phyloP scores from a whole-genome alignment of 1,140 invertebrate species.

The Orchesella cincta region DNA sequence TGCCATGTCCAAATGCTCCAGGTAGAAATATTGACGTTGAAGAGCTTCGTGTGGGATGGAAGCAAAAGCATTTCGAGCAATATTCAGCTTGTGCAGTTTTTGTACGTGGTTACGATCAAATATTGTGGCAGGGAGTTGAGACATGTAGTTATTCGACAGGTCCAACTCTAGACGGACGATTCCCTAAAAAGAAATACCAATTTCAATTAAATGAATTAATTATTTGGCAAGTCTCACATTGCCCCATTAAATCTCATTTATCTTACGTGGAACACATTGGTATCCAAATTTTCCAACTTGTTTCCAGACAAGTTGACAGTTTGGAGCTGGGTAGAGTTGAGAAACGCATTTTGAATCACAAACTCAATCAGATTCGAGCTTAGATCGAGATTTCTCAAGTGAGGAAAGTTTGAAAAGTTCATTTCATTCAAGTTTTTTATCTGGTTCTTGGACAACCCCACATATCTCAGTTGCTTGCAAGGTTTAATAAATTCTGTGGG shows the following conservation, averaged over 20 bases:
- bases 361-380: slow-evolving; percentile 74
- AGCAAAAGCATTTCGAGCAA: slow-evolving; percentile 75
- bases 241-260: too few relatives aligned
- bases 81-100: slow-evolving; percentile 77
- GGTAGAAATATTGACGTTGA: slow-evolving; percentile 78
- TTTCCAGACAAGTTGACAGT: slow-evolving; percentile 74
- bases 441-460: slow-evolving; percentile 75
- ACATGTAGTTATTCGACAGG: slow-evolving; percentile 72
- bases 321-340: slow-evolving; percentile 86
- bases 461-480: slow-evolving; percentile 69
- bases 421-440: slow-evolving; percentile 77
- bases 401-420: slow-evolving; percentile 77
- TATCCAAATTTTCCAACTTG: slow-evolving; percentile 71
- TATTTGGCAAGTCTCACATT: background rate
- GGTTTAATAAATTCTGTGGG: slow-evolving; percentile 67
- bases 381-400: slow-evolving; percentile 69
- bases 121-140: slow-evolving; percentile 75
- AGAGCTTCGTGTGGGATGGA: slow-evolving; percentile 75
- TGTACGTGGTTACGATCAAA: slow-evolving; percentile 77
- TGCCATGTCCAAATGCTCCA: slow-evolving; percentile 76
- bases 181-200: slow-evolving; percentile 58
- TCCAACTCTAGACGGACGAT: slow-evolving; percentile 75
- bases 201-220: background rate
- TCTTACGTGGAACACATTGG: slow-evolving; percentile 74
- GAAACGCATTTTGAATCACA: slow-evolving; percentile 81